Evolutionary conservation across 2,888 invertebrate species (phyloP).

Genomic region (Acronicta alni): DNA sequence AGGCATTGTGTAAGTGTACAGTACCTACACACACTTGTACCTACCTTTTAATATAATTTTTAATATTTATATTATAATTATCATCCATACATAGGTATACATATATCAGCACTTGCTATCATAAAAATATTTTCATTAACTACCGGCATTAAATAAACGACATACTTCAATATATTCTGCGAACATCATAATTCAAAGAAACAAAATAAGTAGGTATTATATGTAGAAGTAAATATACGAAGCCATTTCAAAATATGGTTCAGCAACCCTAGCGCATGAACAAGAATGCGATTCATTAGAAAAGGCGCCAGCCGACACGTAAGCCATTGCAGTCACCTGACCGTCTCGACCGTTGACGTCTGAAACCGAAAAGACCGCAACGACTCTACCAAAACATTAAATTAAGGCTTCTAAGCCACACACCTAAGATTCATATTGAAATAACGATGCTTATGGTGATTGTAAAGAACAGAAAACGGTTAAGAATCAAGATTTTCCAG

Average conservation of each 20-base stretch:
- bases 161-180: not conserved
- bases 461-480: conserved; percentile 13
- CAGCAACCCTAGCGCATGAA: conserved; percentile 53
- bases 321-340: conserved; percentile 77
- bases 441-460: not conserved
- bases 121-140: too few species aligned
- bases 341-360: conserved; percentile 59
- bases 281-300: conserved; percentile 82
- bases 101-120: too few species aligned
- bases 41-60: too few species aligned
- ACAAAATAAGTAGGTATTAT: not conserved
- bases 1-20: too few species aligned
- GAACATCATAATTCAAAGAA: not conserved
- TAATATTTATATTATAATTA: too few species aligned
- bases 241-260: conserved; percentile 6
- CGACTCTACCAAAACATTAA: conserved; percentile 10
- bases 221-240: not conserved
- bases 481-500: conserved; percentile 67
- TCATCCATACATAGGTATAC: too few species aligned
- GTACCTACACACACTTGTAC: too few species aligned
- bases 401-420: conserved; percentile 21
- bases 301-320: conserved; percentile 77
- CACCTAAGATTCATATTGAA: conserved; percentile 19
- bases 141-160: too few species aligned
- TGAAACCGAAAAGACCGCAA: conserved; percentile 45